Evolutionary conservation across 2,888 invertebrate genomes (phyloP), one percentile per base, ranked within the genome.

Genomic region (Abrostola tripartita): DNA sequence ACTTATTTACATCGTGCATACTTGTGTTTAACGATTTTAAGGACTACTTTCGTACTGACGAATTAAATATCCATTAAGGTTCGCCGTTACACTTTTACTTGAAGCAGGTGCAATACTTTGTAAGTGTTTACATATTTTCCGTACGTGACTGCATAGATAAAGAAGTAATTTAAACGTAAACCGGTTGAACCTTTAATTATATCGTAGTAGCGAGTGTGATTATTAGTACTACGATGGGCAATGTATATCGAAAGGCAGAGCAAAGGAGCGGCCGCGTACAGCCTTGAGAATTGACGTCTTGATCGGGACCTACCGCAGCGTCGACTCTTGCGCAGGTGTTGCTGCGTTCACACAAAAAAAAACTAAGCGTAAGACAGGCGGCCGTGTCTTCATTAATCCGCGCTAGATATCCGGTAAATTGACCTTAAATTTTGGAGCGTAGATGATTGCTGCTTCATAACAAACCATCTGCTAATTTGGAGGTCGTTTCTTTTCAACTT

Each of bases 271-370:
- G 85, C 86, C 84, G 88, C 85, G 76, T 80, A 68, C 90, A 92
- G 89, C 94, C 94, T 94, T 94, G 93, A 91, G 92, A 89, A 92
- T 92, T 94, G 93, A 94, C 90, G 93, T 93, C 93, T 94, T 93
- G 94, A 93, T 93, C 92, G 92, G 87, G 94, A 94, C 94, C 94
- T 90, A 94, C 94, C 94, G 93, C 93, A 92, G 92, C 91, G 92
- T 79, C 84, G 88, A 81, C 82, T 88, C 89, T 86, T 86, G 89
- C 85, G 93, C 94, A 92, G 94, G 94, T 94, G 94, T 92, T 91
- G 87, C 86, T 79, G 72, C 71, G 75, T 76, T 82, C 85, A 79
- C 78, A 90, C 84, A 91, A 91, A 93, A 91, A n/a, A 47, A 93
- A 92, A 86, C 82, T 72, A 70, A 88, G 91, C 92, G 94, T 94